Conservation (phyloP, 2,113 vertebrate species). For the Amazona guildingii region DNA sequence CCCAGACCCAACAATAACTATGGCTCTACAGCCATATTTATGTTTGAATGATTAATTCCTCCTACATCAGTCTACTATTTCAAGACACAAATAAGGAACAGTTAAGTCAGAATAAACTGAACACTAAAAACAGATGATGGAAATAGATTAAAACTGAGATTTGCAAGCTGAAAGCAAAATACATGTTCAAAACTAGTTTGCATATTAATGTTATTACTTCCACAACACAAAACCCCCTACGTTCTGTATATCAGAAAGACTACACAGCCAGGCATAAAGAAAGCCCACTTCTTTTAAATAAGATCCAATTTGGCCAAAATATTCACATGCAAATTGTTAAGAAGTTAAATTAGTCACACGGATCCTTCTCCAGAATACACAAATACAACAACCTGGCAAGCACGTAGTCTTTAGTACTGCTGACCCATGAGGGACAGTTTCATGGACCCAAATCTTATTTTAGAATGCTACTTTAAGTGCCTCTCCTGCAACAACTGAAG, state of each 20-base stretch:
- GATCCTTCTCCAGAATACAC: not conserved
- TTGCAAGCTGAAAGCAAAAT: not conserved
- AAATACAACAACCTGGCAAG: not conserved
- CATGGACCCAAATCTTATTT: not conserved
- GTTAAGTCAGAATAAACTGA: not conserved
- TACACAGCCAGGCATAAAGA: not conserved
- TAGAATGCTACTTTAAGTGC: not conserved
- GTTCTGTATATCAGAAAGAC: not conserved
- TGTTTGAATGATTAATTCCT: not conserved
- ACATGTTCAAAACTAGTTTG: not conserved
- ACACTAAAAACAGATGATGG: not conserved
- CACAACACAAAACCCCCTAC: fast-evolving
- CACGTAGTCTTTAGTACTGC: not conserved
- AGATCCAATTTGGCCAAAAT: not conserved
- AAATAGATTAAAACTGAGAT: not conserved
- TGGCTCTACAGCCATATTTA: not conserved
- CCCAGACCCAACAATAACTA: not conserved
- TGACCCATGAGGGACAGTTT: not conserved
- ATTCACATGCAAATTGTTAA: not conserved
- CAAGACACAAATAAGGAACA: not conserved
- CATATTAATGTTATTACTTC: not conserved
- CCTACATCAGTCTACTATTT: not conserved
- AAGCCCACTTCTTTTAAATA: not conserved
- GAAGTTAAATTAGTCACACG: not conserved
- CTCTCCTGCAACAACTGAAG: not conserved